These are phyloP conservation scores for Karalla daura DNA, from an alignment of 2,797 vertebrate genomes.

Conservation along the genomic window DNA sequence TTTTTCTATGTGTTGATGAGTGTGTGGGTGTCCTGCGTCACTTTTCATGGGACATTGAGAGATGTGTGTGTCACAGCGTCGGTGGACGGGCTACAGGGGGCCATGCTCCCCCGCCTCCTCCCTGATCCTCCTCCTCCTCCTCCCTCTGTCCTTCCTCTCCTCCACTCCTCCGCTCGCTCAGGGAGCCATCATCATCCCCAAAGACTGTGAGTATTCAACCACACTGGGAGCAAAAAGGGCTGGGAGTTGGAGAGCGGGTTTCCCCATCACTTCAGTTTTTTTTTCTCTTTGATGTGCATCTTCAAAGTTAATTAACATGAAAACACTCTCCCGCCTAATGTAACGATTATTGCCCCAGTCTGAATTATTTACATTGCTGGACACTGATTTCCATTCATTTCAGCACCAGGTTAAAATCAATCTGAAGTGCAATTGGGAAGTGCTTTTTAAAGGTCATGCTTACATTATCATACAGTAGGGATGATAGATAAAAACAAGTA, in stretches of 20 bases:
- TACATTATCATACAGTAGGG: too few species aligned
- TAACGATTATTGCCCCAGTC: not conserved
- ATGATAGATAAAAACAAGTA: too few species aligned
- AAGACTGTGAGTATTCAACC: conserved; percentile 69
- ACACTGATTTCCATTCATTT: not conserved
- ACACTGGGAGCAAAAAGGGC: too few species aligned
- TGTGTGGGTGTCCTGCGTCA: conserved; percentile 49
- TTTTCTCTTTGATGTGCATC: not conserved
- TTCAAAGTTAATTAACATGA: not conserved
- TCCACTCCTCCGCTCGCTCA: conserved; percentile 44
- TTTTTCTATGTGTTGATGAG: conserved; percentile 58
- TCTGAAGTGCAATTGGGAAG: too few species aligned
- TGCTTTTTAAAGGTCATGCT: too few species aligned
- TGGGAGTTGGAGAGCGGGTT: too few species aligned
- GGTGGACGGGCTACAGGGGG: conserved; percentile 61
- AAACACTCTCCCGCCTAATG: not conserved
- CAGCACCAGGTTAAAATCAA: not conserved
- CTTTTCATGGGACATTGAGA: conserved; percentile 77
- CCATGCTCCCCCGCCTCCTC: conserved; percentile 26
- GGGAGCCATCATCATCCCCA: conserved; percentile 70
- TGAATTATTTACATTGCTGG: not conserved
- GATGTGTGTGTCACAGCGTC: conserved; percentile 69
- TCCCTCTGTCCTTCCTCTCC: conserved; percentile 58
- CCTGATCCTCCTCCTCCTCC: conserved; percentile 47
- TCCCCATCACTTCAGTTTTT: not conserved